Percentiles rank a stretch among this genome's conserved stretches.
These are phyloP conservation scores for Ormia ochracea DNA, from an alignment of 2,888 invertebrate genomes.

Conservation along the genomic window DNA sequence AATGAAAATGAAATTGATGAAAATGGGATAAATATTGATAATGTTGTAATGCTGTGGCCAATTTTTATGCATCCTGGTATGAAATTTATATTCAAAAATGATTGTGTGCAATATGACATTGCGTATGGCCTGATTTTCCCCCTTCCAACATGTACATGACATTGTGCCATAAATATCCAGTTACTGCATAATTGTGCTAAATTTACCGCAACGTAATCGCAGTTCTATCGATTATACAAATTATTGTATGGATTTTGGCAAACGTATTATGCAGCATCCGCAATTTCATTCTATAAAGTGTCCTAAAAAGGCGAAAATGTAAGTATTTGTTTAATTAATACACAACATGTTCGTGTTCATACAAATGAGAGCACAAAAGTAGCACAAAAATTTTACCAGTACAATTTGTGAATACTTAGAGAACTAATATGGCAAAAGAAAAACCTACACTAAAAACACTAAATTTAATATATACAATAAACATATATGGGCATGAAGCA, in stretches of 20 bases:
- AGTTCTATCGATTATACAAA: conserved; percentile 75
- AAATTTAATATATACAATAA: too few relatives aligned
- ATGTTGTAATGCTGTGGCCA: conserved; percentile 18
- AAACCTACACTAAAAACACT: too few relatives aligned
- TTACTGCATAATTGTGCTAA: conserved; percentile 76
- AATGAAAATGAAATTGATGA: conserved; percentile 53
- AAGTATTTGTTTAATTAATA: conserved; percentile 56
- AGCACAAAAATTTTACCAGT: too few relatives aligned
- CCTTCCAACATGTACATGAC: background rate
- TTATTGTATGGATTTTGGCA: conserved; percentile 76
- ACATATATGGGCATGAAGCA: too few relatives aligned
- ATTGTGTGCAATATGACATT: conserved; percentile 6
- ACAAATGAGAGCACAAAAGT: background rate
- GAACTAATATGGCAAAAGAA: too few relatives aligned
- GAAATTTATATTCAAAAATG: background rate
- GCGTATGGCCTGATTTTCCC: conserved; percentile 32
- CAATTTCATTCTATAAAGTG: conserved; percentile 74
- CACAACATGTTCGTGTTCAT: background rate
- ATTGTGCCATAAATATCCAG: conserved; percentile 63
- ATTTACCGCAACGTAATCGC: conserved; percentile 74
- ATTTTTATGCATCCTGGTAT: conserved; percentile 10
- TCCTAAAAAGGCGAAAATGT: conserved; percentile 71
- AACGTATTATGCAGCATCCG: conserved; percentile 71
- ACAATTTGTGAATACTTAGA: too few relatives aligned
- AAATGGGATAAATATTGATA: conserved; percentile 53